Evolutionary conservation across 2,888 invertebrate genomes (phyloP), one percentile per base, ranked within the genome.

Genomic region (Hirtodrosophila confusa): DNA sequence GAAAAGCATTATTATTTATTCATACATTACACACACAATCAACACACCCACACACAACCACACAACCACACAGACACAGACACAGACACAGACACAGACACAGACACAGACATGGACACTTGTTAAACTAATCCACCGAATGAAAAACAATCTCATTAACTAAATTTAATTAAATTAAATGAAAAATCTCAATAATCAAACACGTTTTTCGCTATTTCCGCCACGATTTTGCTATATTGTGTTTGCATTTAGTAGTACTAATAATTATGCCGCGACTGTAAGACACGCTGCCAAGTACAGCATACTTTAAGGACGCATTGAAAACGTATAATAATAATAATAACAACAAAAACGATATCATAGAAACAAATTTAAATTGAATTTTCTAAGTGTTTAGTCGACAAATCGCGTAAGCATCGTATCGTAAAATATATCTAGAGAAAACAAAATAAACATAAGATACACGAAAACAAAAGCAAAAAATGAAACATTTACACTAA

Each of bases 111-210:
- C 69, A 83, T 73, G 83, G 67, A 77, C 84, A 88, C 88, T 83
- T 83, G 86, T 88, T 88, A 86, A 88, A 80, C 86, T 78, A 83
- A 86, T 88, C 84, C 86, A 88, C 86, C 86, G 88, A 83, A 88
- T 78, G 73, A 69, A 78, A 76, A 72, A 85, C 88, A 85, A 87
- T 83, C 86, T 86, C 88, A 86, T 86, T 86, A 78, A 73, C 70
- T 63, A 76, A 85, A 75, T 82, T 85, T 63, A 86, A 80, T 69
- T 67, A 60, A 77, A 75, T 75, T 70, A 57, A 61, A 73, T 75
- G 56, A 56, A 54, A 63, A 60, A 61, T 48, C 60, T 50, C 37
- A 54, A 65, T 53, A 71, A 41, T 45, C 24, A 49, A 53, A 53
- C 43, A 57, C 49, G 49, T 54, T 61, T 57, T 50, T 61, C 54